Conservation (phyloP, 2,888 invertebrate genomes). For the Monoplex corrugatus region DNA sequence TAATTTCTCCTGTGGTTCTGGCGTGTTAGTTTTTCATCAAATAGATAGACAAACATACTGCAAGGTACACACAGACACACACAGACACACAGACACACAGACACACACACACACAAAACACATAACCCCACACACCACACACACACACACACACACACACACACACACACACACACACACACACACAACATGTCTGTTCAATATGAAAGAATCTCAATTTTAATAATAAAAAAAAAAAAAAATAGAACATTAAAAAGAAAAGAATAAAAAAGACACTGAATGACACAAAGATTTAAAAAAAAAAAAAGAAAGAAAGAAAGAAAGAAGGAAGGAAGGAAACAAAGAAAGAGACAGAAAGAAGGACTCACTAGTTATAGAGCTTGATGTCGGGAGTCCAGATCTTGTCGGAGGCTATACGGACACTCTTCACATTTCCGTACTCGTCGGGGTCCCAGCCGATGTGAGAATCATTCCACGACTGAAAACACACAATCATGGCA, state of each 20-base stretch:
- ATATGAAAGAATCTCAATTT: no score
- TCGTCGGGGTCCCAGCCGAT: slow-evolving; percentile 76
- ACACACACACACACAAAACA: not conserved
- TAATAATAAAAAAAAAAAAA: no score
- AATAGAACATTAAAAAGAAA: no score
- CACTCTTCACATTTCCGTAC: slow-evolving; percentile 74
- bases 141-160: not conserved
- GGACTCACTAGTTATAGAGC: slow-evolving; percentile 78
- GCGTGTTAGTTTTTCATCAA: no score
- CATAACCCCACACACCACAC: slow-evolving; percentile 10
- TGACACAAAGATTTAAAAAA: no score
- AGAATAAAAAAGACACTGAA: no score
- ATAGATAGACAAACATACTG: not conserved
- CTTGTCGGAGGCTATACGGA: slow-evolving; percentile 74
- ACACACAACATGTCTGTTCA: no score
- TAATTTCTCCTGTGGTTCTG: no score
- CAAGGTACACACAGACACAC: not conserved
- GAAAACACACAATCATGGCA: slow-evolving; percentile 48
- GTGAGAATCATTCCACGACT: slow-evolving; percentile 78
- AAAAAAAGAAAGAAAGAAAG: no score
- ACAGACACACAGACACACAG: not conserved
- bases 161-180: not conserved
- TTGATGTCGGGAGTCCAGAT: slow-evolving; percentile 81
- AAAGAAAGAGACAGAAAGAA: no score
- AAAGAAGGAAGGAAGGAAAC: no score